Percentiles rank a stretch among this genome's conserved stretches.
phyloP scores from a whole-genome alignment of 2,113 vertebrate genomes.

The Catharus minimus region DNA sequence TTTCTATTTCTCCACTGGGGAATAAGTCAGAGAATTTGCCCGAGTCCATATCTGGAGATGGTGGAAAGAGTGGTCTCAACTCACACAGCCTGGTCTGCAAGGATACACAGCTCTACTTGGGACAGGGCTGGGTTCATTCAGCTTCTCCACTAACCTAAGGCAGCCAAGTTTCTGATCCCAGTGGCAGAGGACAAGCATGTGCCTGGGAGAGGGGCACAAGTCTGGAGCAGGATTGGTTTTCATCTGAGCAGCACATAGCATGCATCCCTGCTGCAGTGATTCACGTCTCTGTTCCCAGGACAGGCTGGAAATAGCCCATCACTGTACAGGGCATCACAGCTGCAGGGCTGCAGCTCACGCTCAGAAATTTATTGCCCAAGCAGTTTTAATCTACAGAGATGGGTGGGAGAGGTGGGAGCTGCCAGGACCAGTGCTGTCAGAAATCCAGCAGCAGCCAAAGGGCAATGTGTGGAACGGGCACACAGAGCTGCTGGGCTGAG shows the following conservation, averaged over 20 bases:
- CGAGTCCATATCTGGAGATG: fast-evolving
- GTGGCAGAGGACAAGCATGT: neutral
- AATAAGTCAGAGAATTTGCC: neutral
- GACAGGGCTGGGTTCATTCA: slow-evolving; percentile 31
- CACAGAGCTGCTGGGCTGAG: neutral
- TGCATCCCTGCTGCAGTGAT: slow-evolving; percentile 26
- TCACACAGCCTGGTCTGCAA: neutral
- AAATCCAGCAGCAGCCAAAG: neutral
- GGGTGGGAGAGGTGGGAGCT: neutral
- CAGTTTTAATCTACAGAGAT: neutral
- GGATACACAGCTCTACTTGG: neutral
- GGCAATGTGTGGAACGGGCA: neutral
- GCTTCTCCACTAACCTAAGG: neutral
- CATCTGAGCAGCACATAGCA: slow-evolving; percentile 66
- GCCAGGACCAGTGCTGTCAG: neutral
- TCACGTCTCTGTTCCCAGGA: slow-evolving; percentile 13
- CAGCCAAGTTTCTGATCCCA: slow-evolving; percentile 28
- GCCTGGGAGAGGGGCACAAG: neutral
- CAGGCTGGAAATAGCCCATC: slow-evolving; percentile 69
- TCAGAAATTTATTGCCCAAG: neutral
- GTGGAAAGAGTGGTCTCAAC: fast-evolving
- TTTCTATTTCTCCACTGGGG: neutral
- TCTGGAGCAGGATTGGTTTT: slow-evolving; percentile 56
- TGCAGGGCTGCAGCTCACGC: neutral
- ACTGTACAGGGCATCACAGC: neutral